Base-by-base conservation (phyloP, 2,888 invertebrate species). In the Thelaira solivaga region DNA sequence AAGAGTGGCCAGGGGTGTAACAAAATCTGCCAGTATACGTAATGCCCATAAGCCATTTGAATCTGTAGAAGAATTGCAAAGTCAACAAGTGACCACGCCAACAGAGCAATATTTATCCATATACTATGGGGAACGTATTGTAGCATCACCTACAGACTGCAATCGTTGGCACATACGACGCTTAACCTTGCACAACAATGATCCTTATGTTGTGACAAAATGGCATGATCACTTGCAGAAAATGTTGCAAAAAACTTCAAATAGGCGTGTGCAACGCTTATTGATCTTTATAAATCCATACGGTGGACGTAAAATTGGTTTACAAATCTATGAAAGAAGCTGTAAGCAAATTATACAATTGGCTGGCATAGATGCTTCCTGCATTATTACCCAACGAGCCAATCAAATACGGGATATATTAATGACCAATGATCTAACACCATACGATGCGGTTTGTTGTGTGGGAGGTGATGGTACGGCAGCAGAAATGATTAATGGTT, bases 401-500 rank as follows among this genome's bases (percentile, higher is more conserved):
- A 93, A 94, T 86, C 95, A 96, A 88, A 95, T 95, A 31, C 91
- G 92, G 34, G 95, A 96, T 84, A 91, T 91, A 20, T 81, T 89
- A 2, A 87, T 95, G 55, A 90, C 89, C 68, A 90, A 91, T 69
- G 90, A 91, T 83, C 86, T 92, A 76, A 92, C 93, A 78, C 89
- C 89, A 81, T 91, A 90, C 81, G 91, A 93, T 89, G 94, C 94
- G 0, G 90, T 96, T 18, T 93, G 94, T 16, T 94, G 94, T 87
- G 93, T 96, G 7, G 96, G 96, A 0, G 96, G 96, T 0, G 96
- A 97, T 88, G 96, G 96, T 0, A 95, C 96, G 45, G 94, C 95
- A 82, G 93, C 94, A 6, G 96, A 96, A 89, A 90, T 96, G 26
- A 92, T 93, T 80, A 94, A 95, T 86, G 95, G 95, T 0, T 87